Conservation (phyloP, 2,797 vertebrate genomes). For the Eulemur albifrons region DNA sequence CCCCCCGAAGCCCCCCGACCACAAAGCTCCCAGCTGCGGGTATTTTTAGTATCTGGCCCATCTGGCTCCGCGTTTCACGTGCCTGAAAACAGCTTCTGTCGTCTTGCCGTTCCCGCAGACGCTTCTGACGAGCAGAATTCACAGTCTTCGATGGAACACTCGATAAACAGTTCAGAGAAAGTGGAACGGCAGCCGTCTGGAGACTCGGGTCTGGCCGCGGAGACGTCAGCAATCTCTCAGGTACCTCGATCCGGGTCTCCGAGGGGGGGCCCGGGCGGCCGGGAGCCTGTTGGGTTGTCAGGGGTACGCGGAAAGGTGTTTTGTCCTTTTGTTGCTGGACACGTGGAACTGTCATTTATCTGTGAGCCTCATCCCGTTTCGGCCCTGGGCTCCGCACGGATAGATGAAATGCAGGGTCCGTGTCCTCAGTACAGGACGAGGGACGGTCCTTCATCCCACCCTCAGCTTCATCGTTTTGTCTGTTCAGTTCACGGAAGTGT, state of each 20-base stretch:
- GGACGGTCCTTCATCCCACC: not conserved
- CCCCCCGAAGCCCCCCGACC: not conserved
- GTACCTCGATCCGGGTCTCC: constrained; percentile 80
- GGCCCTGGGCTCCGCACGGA: accelerated
- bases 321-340: not conserved
- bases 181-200: constrained; percentile 90
- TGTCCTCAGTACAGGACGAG: not conserved
- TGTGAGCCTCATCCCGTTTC: accelerated
- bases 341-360: not conserved
- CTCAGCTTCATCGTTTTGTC: not conserved
- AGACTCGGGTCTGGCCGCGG: constrained; percentile 89
- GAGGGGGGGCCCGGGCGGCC: not conserved
- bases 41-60: constrained; percentile 51
- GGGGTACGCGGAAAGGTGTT: not conserved
- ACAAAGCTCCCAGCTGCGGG: not conserved
- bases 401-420: too few species aligned
- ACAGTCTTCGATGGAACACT: constrained; percentile 91
- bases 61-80: not conserved
- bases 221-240: constrained; percentile 94
- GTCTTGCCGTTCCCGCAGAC: constrained; percentile 75
- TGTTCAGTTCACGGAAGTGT: not conserved
- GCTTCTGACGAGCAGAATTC: constrained; percentile 89
- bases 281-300: not conserved
- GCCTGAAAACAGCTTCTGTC: constrained; percentile 49
- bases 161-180: constrained; percentile 91